phyloP scores from a whole-genome alignment of 2,888 invertebrate genomes.

The Sepioteuthis lessoniana region DNA sequence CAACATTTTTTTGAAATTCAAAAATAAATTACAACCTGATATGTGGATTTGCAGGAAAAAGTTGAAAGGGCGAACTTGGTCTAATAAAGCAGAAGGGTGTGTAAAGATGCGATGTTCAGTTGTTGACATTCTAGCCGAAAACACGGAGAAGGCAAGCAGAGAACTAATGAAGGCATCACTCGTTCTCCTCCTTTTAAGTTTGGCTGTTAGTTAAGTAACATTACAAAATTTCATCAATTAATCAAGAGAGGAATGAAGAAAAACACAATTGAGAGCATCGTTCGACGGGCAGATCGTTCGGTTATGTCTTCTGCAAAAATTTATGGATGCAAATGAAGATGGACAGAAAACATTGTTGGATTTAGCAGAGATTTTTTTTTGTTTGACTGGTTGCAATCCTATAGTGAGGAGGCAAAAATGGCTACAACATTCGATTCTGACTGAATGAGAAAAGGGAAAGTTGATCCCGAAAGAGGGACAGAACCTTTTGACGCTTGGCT shows the following conservation, averaged over 20 bases:
- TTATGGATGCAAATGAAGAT: neutral
- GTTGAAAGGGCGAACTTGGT: neutral
- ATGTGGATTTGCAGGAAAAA: neutral
- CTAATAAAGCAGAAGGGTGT: conserved; percentile 4
- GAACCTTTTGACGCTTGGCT: neutral
- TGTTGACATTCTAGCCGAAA: neutral
- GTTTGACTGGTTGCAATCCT: neutral
- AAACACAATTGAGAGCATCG: neutral
- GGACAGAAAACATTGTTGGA: too few relatives aligned
- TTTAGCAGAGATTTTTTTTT: too few relatives aligned
- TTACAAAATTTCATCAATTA: neutral
- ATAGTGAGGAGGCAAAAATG: neutral
- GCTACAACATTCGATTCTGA: conserved; percentile 25
- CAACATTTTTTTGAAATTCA: too few relatives aligned
- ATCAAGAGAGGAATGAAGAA: neutral
- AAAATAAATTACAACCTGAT: neutral
- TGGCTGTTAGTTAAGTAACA: neutral
- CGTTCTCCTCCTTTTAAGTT: neutral
- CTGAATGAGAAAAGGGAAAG: neutral
- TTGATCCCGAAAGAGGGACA: neutral
- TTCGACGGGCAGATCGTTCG: neutral
- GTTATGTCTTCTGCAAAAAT: neutral
- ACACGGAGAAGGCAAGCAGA: neutral
- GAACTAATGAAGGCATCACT: neutral
- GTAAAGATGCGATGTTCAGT: neutral